Conservation (phyloP, 1,140 invertebrate genomes). For the Aporrectodea caliginosa region DNA sequence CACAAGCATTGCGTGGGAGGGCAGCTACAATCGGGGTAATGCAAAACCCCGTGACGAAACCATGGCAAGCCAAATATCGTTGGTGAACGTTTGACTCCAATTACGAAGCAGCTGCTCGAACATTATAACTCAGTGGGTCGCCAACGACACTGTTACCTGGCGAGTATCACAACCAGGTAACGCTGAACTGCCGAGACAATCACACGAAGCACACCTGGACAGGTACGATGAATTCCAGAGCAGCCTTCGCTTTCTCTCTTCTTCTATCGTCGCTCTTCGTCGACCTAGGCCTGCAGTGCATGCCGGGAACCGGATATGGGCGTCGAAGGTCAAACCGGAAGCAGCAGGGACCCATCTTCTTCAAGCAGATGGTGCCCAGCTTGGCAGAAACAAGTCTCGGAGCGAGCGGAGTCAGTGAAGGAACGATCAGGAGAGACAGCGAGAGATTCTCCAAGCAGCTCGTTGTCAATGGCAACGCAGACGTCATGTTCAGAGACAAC, state of each 20-base stretch:
- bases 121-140: no score
- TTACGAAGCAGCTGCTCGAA: no score
- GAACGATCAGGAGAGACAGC: conserved; percentile 73
- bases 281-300: conserved; percentile 60
- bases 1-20: no score
- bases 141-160: no score
- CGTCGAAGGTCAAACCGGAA: conserved; percentile 63
- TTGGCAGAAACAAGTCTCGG: conserved; percentile 84
- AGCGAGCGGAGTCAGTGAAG: conserved; percentile 81
- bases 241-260: neutral
- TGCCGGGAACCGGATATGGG: conserved; percentile 75
- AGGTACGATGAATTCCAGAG: neutral
- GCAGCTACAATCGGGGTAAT: no score
- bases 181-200: no score
- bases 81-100: no score
- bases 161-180: no score
- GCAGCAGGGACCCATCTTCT: conserved; percentile 84
- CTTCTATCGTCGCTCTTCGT: neutral
- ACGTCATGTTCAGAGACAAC: conserved; percentile 92
- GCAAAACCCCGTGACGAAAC: no score
- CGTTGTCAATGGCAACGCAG: conserved; percentile 87
- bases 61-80: no score
- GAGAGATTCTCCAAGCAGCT: conserved; percentile 77
- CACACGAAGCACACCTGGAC: no score
- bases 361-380: conserved; percentile 92